Conservation (phyloP, 1,140 invertebrate species). For the Ctenoplectra terminalis region DNA sequence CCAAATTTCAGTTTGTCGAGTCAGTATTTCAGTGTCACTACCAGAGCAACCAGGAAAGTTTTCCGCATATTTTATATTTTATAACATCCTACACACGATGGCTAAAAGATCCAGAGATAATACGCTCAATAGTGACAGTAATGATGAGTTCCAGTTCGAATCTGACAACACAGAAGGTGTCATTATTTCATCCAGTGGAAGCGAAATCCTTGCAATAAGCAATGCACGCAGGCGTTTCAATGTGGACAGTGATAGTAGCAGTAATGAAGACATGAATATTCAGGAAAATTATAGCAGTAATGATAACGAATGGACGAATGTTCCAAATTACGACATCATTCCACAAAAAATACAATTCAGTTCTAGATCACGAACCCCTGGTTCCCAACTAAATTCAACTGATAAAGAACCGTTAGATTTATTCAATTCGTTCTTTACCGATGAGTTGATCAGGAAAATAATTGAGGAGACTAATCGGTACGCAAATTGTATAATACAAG, state of each 20-base stretch:
- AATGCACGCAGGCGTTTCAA: constrained; percentile 28
- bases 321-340: constrained; percentile 22
- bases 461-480: constrained; percentile 39
- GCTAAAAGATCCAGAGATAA: constrained; percentile 1
- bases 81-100: constrained; percentile 12
- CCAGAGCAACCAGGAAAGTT: constrained; percentile 5
- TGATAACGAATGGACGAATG: constrained; percentile 6
- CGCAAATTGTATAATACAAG: constrained; percentile 20
- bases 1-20: no score
- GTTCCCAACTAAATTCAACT: constrained; percentile 18
- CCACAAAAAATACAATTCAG: constrained; percentile 39
- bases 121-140: constrained; percentile 20
- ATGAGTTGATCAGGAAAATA: constrained; percentile 22
- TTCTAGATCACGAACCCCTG: constrained; percentile 22
- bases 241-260: constrained; percentile 26
- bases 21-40: constrained; percentile 5
- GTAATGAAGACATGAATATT: constrained; percentile 27
- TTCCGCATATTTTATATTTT: constrained; percentile 10
- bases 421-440: constrained; percentile 36
- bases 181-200: constrained; percentile 12
- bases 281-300: neutral
- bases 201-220: constrained; percentile 25
- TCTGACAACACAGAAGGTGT: constrained; percentile 15
- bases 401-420: constrained; percentile 18
- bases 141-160: neutral